Evolutionary conservation across 2,113 vertebrate species (phyloP), one percentile per base, ranked within the genome.

Genomic region (Formicarius rufipectus): DNA sequence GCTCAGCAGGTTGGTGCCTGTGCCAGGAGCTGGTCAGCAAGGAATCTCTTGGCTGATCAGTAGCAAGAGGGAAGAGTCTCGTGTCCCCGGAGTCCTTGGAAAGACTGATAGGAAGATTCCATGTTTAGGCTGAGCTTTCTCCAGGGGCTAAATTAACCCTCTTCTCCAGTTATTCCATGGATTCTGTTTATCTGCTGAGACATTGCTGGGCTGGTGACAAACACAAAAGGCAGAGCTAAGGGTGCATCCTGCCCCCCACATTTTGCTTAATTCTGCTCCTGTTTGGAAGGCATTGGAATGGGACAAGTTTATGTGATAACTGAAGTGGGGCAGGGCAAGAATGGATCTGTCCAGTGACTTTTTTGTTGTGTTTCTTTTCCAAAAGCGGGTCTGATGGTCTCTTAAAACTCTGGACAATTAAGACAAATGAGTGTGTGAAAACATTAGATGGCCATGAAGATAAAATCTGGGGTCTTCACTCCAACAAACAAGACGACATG

Each of bases 361-460:
- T 31, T 67, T 11, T 12, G 8, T 14, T 52, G 28, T 66, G 58
- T 33, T 49, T 93, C 64, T 74, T 66, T 96, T 47, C 66, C 90
- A 30, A 58, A 84, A 99, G 99, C 1, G 99, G 99, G 37, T 99
- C 99, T 0, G 99, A 99, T 0, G 99, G 99, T 28, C 98, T 99
- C 27, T 78, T 99, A 50, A 99, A 99, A 90, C 98, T 99, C 50
- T 99, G 99, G 99, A 99, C 99, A 56, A 99, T 99, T 90, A 99
- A 99, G 96, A 99, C 97, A 47, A 99, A 99, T 0, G 99, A 99
- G 96, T 99, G 99, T 24, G 98, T 99, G 86, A 98, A 98, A 96
- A 99, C 99, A 0, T 84, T 99, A 45, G 99, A 99, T 6, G 98
- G 97, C 28, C 99, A 99, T 4, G 98, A 99, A 86, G 98, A 99